Evolutionary conservation across 2,888 invertebrate genomes (phyloP).

Genomic region (Tricholauxania praeusta): DNA sequence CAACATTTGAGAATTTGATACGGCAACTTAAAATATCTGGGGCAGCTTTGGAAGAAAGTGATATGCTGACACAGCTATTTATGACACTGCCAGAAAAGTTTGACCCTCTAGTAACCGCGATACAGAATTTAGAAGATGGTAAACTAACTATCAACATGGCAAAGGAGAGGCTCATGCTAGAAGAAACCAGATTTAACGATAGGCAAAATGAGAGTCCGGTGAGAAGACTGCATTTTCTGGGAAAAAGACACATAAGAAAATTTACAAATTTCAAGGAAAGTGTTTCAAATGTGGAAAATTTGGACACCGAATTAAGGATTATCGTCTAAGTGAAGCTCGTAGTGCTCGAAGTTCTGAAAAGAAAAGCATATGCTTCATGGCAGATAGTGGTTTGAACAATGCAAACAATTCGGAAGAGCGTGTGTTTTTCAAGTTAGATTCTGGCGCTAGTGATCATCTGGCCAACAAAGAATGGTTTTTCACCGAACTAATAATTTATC

Average conservation of each 20-base stretch:
- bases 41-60: constrained; percentile 27
- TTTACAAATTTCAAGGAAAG: constrained; percentile 4
- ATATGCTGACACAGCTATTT: constrained; percentile 27
- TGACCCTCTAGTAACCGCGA: constrained; percentile 24
- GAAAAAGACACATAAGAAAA: not conserved
- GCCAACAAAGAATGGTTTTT: too few species aligned
- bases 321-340: not conserved
- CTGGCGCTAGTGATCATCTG: not conserved
- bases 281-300: not conserved
- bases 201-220: not conserved
- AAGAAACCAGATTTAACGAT: not conserved
- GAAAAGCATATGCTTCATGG: not conserved
- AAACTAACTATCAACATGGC: not conserved
- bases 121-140: constrained; percentile 14
- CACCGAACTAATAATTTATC: too few species aligned
- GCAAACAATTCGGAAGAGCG: not conserved
- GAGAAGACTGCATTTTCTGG: constrained; percentile 5
- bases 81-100: constrained; percentile 31
- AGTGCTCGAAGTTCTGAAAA: not conserved
- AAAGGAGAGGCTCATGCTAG: not conserved
- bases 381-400: not conserved
- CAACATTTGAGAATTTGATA: constrained; percentile 31
- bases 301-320: not conserved
- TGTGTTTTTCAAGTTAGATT: not conserved
- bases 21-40: constrained; percentile 30